Evolutionary conservation across 1,140 invertebrate genomes (phyloP).

Genomic region (Antheraea pernyi): DNA sequence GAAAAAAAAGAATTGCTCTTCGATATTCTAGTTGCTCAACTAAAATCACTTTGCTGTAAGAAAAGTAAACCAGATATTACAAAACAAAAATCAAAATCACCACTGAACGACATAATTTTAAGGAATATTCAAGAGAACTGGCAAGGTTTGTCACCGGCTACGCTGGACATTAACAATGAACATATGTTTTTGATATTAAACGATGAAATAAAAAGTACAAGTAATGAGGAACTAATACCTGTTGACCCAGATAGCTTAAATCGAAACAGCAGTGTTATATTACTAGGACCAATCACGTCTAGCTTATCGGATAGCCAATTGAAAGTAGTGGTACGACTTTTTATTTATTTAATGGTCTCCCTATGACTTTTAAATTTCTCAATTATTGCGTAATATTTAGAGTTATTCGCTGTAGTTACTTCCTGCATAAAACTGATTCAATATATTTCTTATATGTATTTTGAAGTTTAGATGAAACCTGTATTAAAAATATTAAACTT

Average conservation of each 20-base stretch:
- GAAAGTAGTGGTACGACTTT: constrained; percentile 52
- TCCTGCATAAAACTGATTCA: no score
- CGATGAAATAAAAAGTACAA: constrained; percentile 60
- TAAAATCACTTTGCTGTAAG: constrained; percentile 66
- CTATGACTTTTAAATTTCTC: not conserved
- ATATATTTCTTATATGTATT: no score
- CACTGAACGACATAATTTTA: constrained; percentile 21
- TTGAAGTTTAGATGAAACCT: no score
- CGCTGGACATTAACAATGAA: constrained; percentile 29
- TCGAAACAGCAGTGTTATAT: constrained; percentile 59
- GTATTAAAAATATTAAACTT: no score
- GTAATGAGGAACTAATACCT: constrained; percentile 51
- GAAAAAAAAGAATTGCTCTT: constrained; percentile 61
- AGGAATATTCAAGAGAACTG: constrained; percentile 20
- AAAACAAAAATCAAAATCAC: constrained; percentile 21
- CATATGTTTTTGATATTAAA: constrained; percentile 67
- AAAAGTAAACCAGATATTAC: constrained; percentile 29
- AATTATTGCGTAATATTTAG: no score
- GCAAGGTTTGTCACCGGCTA: not conserved
- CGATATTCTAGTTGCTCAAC: constrained; percentile 55
- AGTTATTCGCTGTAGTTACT: no score
- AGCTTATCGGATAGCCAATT: constrained; percentile 54
- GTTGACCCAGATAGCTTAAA: constrained; percentile 66
- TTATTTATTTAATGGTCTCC: not conserved
- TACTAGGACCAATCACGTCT: constrained; percentile 59